Percentiles rank a stretch among this genome's conserved stretches.
phyloP scores from a whole-genome alignment of 2,888 invertebrate species.

The Agriotes lineatus region DNA sequence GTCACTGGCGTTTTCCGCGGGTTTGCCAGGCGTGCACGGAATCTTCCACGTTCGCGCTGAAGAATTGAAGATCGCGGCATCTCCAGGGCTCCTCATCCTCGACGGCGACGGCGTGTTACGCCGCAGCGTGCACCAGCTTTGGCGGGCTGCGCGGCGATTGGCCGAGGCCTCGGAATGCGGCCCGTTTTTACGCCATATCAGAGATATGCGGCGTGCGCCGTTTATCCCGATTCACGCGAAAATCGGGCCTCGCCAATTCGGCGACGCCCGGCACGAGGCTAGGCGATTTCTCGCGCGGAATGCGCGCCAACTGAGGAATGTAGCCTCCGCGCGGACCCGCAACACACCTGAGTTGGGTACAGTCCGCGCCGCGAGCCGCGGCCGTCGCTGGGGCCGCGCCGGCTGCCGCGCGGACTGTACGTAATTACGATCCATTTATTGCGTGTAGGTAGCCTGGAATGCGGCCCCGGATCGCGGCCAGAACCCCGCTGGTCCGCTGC shows the following conservation, averaged over 20 bases:
- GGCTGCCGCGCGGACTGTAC: constrained; percentile 56
- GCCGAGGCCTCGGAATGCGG: constrained; percentile 43
- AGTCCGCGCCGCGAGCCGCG: constrained; percentile 49
- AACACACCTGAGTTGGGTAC: constrained; percentile 67
- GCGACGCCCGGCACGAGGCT: constrained; percentile 37
- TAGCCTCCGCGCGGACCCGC: constrained; percentile 65
- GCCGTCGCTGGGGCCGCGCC: constrained; percentile 13
- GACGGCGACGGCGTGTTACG: constrained; percentile 31
- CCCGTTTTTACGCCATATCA: constrained; percentile 41
- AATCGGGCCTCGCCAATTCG: constrained; percentile 33
- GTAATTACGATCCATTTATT: constrained; percentile 54
- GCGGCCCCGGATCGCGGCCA: constrained; percentile 33
- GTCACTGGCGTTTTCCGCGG: no score
- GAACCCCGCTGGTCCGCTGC: constrained; percentile 57
- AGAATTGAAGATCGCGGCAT: constrained; percentile 16
- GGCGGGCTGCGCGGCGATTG: constrained; percentile 46
- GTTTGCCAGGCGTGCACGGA: no score
- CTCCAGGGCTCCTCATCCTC: constrained; percentile 12
- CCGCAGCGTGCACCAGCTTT: constrained; percentile 36
- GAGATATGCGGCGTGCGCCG: constrained; percentile 39
- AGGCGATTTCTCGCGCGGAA: constrained; percentile 64
- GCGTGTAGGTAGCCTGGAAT: constrained; percentile 45
- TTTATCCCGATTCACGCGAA: no score
- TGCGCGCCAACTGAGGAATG: constrained; percentile 65
- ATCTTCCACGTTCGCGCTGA: no score